These are phyloP conservation scores for Oscheius sp. DNA, from an alignment of 2,888 invertebrate species.

Conservation along the genomic window DNA sequence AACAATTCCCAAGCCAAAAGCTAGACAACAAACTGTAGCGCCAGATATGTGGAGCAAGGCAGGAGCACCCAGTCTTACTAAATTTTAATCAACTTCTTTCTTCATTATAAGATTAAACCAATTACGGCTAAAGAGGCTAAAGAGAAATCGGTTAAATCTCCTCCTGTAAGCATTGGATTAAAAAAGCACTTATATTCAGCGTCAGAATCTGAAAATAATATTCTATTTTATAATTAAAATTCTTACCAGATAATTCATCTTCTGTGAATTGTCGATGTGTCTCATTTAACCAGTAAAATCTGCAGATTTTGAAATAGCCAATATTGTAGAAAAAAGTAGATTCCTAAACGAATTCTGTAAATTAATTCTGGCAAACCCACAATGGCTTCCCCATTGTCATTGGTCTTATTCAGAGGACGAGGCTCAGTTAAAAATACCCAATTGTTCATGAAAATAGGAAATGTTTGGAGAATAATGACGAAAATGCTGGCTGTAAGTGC, in stretches of 20 bases:
- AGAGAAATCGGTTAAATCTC: conserved; percentile 64
- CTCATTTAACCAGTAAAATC: conserved; percentile 51
- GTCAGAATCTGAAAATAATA: conserved; percentile 39
- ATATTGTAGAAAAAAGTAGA: conserved; percentile 63
- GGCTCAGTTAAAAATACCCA: conserved; percentile 68
- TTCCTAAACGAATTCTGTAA: conserved; percentile 47
- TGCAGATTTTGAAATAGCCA: conserved; percentile 68
- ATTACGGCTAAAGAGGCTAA: conserved; percentile 63
- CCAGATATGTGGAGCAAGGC: conserved; percentile 65
- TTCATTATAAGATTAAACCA: conserved; percentile 38
- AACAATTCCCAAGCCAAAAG: conserved; percentile 57
- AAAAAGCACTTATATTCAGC: conserved; percentile 56
- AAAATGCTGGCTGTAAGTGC: conserved; percentile 46
- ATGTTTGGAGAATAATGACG: conserved; percentile 51
- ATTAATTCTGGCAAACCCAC: conserved; percentile 32
- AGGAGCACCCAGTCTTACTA: conserved; percentile 62
- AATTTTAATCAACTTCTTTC: conserved; percentile 22
- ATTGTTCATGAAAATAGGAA: conserved; percentile 57
- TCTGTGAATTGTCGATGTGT: conserved; percentile 47
- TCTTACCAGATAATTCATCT: conserved; percentile 48
- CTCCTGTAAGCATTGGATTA: conserved; percentile 62
- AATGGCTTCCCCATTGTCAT: conserved; percentile 64
- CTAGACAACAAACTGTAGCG: conserved; percentile 57
- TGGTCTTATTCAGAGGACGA: conserved; percentile 63
- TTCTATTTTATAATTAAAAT: background rate